Evolutionary conservation across 92 coral and sea anemone genomes (phyloP).

Genomic region (Epizoanthus illoricatus): DNA sequence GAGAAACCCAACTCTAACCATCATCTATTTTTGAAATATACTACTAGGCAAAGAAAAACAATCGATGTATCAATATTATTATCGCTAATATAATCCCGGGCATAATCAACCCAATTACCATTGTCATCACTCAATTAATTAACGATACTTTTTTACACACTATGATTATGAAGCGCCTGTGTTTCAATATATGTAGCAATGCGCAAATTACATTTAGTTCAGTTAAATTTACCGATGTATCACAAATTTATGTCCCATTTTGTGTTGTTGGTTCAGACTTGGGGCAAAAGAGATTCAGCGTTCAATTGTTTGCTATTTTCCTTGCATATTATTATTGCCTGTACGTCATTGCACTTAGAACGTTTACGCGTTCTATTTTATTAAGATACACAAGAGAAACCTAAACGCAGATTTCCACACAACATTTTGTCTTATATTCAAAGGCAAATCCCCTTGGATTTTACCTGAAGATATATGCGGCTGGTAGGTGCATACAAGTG

Average conservation of each 20-base stretch:
- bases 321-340: background rate
- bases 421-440: background rate
- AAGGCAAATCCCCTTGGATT: conserved; percentile 6
- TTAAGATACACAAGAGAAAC: background rate
- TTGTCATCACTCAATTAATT: conserved; percentile 23
- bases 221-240: no score
- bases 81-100: no score
- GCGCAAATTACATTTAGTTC: background rate
- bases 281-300: background rate
- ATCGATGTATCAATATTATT: background rate
- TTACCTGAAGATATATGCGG: no score
- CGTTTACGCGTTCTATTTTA: conserved; percentile 15
- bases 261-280: background rate
- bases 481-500: no score
- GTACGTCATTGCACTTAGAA: conserved; percentile 19
- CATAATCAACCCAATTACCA: conserved; percentile 1
- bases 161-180: background rate
- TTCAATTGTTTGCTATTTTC: background rate
- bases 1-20: no score
- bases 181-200: background rate
- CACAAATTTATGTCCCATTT: no score
- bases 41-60: background rate
- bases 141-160: background rate
- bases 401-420: background rate
- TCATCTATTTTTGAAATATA: background rate